These are phyloP conservation scores for Ceyx cyanopectus DNA, from an alignment of 2,113 vertebrate species.

Conservation along the genomic window DNA sequence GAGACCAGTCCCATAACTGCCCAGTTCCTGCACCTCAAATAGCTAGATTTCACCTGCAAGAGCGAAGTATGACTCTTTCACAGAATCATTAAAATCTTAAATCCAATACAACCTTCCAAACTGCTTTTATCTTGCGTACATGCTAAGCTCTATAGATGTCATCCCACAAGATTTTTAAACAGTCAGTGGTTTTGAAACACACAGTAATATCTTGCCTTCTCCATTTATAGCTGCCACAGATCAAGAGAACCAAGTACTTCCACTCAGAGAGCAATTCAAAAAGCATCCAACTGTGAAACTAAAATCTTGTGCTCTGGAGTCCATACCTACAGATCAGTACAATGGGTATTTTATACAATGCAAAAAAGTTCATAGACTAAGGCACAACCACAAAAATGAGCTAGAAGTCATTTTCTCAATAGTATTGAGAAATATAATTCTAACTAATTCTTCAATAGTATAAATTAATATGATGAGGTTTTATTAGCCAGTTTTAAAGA, in stretches of 20 bases:
- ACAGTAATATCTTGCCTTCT: neutral
- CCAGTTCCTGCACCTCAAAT: neutral
- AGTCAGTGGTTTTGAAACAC: neutral
- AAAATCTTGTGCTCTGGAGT: neutral
- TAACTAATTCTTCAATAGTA: neutral
- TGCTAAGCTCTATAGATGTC: neutral
- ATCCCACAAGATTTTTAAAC: neutral
- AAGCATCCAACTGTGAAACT: neutral
- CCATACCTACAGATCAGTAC: neutral
- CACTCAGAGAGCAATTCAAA: neutral
- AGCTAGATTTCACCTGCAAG: neutral
- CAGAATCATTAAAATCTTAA: neutral
- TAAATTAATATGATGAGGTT: conserved; percentile 26
- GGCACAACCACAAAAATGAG: neutral
- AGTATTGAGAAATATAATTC: no score
- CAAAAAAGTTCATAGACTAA: neutral
- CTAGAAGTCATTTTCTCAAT: neutral
- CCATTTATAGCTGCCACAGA: neutral
- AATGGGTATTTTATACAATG: neutral
- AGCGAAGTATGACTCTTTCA: neutral
- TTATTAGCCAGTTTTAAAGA: conserved; percentile 28
- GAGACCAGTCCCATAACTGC: neutral
- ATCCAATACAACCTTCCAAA: neutral
- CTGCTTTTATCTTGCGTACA: neutral
- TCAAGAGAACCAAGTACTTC: neutral